phyloP scores from a whole-genome alignment of 2,797 vertebrate species.

The Pseudocheirus occidentalis region DNA sequence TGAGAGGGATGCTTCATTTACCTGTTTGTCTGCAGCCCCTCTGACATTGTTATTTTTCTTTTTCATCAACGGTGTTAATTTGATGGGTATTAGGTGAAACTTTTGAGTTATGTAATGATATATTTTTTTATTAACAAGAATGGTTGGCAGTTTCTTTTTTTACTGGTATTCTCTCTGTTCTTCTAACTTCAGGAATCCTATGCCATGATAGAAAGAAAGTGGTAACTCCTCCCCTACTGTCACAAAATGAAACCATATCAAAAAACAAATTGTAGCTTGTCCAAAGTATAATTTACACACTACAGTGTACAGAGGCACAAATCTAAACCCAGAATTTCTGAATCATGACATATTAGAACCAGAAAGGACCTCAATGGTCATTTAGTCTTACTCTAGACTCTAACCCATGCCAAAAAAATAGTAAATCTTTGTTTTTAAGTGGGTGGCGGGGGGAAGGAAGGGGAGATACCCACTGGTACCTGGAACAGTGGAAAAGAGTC shows the following conservation, averaged over 20 bases:
- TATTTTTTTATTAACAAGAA: too few relatives aligned
- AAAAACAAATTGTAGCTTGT: neutral
- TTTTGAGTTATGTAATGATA: too few relatives aligned
- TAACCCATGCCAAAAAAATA: neutral
- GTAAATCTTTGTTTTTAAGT: neutral
- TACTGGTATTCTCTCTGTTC: neutral
- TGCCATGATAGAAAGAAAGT: neutral
- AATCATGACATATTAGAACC: neutral
- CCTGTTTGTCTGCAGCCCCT: neutral
- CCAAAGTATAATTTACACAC: neutral
- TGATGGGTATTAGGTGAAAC: neutral
- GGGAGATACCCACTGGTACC: neutral
- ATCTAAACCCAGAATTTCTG: neutral
- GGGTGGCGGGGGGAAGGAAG: neutral
- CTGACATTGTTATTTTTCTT: neutral
- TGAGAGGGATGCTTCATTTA: neutral
- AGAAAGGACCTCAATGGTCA: neutral
- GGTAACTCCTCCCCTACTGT: neutral
- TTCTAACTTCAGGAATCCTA: neutral
- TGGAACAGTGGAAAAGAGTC: neutral
- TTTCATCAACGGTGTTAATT: neutral
- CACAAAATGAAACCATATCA: neutral
- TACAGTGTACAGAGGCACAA: neutral
- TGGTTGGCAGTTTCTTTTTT: neutral
- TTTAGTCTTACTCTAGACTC: neutral